Conservation (phyloP, 2,888 invertebrate species). For the Trichogramma dendrolimi region DNA sequence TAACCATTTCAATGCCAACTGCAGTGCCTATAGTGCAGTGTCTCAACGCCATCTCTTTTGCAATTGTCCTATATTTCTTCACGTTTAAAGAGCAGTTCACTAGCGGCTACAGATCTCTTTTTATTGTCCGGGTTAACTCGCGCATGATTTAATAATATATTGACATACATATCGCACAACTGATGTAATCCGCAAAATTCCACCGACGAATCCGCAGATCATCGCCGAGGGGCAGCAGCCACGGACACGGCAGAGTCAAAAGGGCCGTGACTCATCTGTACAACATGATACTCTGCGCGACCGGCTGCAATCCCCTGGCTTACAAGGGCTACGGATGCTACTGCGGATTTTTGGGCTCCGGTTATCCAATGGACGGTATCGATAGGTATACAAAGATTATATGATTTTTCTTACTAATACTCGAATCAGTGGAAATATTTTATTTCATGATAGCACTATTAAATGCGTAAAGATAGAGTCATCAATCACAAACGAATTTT, state of each 20-base stretch:
- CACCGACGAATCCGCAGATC: too few species aligned
- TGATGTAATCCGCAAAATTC: too few species aligned
- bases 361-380: conserved; percentile 74
- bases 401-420: not conserved
- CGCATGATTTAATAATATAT: too few species aligned
- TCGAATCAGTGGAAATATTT: not conserved
- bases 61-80: too few species aligned
- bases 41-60: not conserved
- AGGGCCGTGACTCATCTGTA: conserved; percentile 76
- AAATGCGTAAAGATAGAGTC: not conserved
- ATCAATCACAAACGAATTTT: not conserved
- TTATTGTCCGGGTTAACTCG: too few species aligned
- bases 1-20: not conserved
- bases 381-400: conserved; percentile 59
- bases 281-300: conserved; percentile 81
- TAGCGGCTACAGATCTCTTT: too few species aligned
- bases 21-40: not conserved
- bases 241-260: conserved; percentile 55
- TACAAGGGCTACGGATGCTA: conserved; percentile 89
- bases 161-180: too few species aligned
- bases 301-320: conserved; percentile 76
- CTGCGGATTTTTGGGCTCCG: conserved; percentile 81
- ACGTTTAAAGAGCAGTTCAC: too few species aligned
- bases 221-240: too few species aligned
- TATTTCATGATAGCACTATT: not conserved